phyloP scores from a whole-genome alignment of 2,113 vertebrate genomes.

The Nesogale talazaci region DNA sequence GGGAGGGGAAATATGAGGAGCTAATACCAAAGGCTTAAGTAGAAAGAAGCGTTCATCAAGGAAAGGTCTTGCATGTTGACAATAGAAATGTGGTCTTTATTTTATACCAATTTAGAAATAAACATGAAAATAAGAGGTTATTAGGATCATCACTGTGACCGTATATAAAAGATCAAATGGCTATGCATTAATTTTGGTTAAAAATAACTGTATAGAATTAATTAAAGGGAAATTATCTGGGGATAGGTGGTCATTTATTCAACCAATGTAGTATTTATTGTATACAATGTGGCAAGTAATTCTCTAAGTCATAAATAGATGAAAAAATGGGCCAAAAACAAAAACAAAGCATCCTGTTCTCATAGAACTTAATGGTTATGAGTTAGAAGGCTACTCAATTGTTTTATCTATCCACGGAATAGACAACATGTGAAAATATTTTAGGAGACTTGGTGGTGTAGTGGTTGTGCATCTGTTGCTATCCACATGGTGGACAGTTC shows the following conservation, averaged over 20 bases:
- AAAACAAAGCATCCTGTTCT: neutral
- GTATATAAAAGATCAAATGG: neutral
- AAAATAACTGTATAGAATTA: neutral
- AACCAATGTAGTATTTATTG: neutral
- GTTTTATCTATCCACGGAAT: no score
- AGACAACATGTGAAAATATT: no score
- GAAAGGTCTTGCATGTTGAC: neutral
- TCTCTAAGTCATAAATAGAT: neutral
- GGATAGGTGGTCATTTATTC: neutral
- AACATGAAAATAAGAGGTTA: no score
- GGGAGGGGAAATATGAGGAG: no score
- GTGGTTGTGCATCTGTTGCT: no score
- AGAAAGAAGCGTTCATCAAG: no score
- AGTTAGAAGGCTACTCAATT: no score
- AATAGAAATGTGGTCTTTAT: neutral
- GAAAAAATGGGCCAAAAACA: slow-evolving; percentile 14
- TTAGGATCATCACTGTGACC: neutral
- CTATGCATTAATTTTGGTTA: neutral
- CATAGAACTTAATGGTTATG: no score
- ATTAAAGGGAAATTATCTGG: neutral
- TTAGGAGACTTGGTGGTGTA: no score
- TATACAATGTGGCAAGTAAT: neutral
- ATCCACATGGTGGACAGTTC: no score
- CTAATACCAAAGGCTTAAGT: no score
- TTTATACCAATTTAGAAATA: neutral